Conservation (phyloP, 2,888 invertebrate genomes). For the Zonitis immaculata region DNA sequence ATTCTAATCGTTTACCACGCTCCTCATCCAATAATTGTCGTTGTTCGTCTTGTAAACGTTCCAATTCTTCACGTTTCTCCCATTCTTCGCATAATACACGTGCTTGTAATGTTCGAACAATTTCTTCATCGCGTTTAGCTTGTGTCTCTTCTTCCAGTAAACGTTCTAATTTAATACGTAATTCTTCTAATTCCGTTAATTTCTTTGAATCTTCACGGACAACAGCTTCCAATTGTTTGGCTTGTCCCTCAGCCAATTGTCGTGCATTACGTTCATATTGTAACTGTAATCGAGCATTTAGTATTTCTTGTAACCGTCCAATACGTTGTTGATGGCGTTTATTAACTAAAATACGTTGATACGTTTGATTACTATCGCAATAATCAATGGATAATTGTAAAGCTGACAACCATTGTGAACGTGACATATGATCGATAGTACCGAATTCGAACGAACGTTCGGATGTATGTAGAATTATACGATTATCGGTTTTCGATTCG, state of each 20-base stretch:
- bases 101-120: slow-evolving; percentile 65
- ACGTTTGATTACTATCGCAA: slow-evolving; percentile 63
- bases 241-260: slow-evolving; percentile 56
- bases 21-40: slow-evolving; percentile 67
- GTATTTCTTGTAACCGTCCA: slow-evolving; percentile 57
- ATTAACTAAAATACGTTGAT: slow-evolving; percentile 59
- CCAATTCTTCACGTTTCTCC: slow-evolving; percentile 76
- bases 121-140: slow-evolving; percentile 80
- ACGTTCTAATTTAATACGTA: slow-evolving; percentile 64
- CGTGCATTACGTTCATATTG: slow-evolving; percentile 63
- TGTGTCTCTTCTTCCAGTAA: slow-evolving; percentile 77
- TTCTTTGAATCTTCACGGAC: slow-evolving; percentile 69
- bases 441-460: slow-evolving; percentile 71
- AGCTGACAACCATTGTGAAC: slow-evolving; percentile 73
- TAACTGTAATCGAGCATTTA: slow-evolving; percentile 55
- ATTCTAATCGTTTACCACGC: slow-evolving; percentile 67
- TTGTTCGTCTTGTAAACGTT: slow-evolving; percentile 74
- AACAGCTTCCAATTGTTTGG: slow-evolving; percentile 62
- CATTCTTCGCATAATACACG: slow-evolving; percentile 77
- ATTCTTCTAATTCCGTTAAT: slow-evolving; percentile 67
- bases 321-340: slow-evolving; percentile 52
- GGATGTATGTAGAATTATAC: slow-evolving; percentile 63
- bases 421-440: slow-evolving; percentile 69
- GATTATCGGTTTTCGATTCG: slow-evolving; percentile 58
- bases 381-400: slow-evolving; percentile 67